Percentiles rank a stretch among this genome's conserved stretches.
These are phyloP conservation scores for Hypotaenidia philippensis DNA, from an alignment of 2,797 vertebrate genomes.

Conservation along the genomic window DNA sequence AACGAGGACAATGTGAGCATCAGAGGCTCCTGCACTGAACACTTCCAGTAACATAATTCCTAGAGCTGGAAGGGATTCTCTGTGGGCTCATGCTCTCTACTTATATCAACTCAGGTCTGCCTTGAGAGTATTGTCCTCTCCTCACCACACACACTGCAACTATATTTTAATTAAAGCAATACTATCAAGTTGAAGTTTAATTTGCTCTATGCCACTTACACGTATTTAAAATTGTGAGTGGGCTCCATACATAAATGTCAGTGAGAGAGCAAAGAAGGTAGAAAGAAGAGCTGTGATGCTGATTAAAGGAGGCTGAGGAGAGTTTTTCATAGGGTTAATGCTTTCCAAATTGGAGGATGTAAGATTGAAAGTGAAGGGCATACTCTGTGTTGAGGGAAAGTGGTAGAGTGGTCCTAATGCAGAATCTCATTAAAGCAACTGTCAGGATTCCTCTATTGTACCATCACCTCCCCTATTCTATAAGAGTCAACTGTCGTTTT, in stretches of 20 bases:
- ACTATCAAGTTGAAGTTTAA: neutral
- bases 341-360: constrained; percentile 85
- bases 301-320: constrained; percentile 81
- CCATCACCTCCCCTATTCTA: constrained; percentile 88
- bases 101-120: rapidly evolving
- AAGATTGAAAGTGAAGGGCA: constrained; percentile 91
- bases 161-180: neutral
- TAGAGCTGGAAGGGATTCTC: neutral
- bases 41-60: neutral
- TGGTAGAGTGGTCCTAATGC: constrained; percentile 90
- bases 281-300: constrained; percentile 74
- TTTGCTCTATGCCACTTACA: constrained; percentile 6
- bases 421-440: constrained; percentile 97
- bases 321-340: constrained; percentile 86
- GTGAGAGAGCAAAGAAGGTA: neutral
- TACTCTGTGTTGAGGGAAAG: constrained; percentile 83
- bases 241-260: neutral
- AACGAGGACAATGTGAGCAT: neutral
- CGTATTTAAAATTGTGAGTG: constrained; percentile 18
- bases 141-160: neutral
- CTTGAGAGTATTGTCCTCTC: neutral
- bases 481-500: constrained; percentile 93
- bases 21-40: neutral
- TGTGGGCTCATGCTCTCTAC: neutral
- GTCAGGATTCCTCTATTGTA: constrained; percentile 93